Conservation (phyloP, 2,113 vertebrate species). For the Capreolus pygargus region DNA sequence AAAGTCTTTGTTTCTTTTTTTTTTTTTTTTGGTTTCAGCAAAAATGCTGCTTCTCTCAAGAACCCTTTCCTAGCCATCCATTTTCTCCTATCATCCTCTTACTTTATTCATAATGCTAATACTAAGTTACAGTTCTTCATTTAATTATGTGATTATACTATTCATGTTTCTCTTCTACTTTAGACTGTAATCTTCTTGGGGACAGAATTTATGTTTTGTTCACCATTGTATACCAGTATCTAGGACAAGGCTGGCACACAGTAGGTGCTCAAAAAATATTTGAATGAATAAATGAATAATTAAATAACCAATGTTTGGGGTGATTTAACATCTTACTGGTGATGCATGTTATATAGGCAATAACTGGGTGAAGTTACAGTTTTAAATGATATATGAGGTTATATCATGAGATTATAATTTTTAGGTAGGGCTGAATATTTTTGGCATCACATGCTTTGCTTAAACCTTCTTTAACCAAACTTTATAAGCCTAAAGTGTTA, state of each 20-base stretch:
- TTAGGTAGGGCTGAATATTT: not conserved
- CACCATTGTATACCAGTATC: not conserved
- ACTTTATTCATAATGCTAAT: not conserved
- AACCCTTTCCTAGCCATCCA: not conserved
- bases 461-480: not conserved
- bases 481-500: not conserved
- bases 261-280: not conserved
- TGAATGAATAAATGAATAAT: not conserved
- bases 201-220: not conserved
- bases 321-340: not conserved
- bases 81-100: not conserved
- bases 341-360: conserved; percentile 11
- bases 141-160: not conserved
- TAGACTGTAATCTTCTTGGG: not conserved
- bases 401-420: not conserved
- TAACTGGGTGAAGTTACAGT: not conserved
- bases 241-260: not conserved
- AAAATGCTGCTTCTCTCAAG: not conserved
- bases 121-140: not conserved
- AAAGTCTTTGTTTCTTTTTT: not conserved
- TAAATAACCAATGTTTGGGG: not conserved
- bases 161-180: not conserved
- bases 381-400: not conserved
- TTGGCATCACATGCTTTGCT: not conserved
- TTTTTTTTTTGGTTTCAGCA: not conserved